Conservation (phyloP, 35 echinoderm and acorn worm species). For the Ophiothrix spiculata region DNA sequence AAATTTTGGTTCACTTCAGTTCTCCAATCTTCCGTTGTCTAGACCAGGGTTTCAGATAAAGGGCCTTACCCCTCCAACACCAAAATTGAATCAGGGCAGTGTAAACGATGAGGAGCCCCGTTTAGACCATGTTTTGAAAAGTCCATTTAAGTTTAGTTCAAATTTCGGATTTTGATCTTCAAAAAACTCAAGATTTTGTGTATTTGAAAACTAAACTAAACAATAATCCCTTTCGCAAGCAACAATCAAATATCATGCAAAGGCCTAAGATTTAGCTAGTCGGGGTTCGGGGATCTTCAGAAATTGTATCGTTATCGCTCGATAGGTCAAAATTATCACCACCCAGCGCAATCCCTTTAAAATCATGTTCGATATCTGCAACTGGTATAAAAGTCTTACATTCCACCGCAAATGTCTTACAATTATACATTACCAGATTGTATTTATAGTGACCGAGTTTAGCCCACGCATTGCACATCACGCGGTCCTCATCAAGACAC, state of each 20-base stretch:
- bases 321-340: background rate
- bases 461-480: constrained; percentile 5
- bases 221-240: no score
- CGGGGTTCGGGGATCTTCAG: background rate
- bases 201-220: background rate
- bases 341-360: background rate
- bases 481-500: background rate
- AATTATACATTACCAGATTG: constrained; percentile 34
- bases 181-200: background rate
- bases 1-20: no score
- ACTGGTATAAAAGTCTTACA: background rate
- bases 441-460: constrained; percentile 13
- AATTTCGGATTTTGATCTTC: background rate
- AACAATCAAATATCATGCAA: no score
- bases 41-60: no score
- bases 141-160: no score
- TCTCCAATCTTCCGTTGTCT: no score
- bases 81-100: no score
- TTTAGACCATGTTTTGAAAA: no score
- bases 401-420: constrained; percentile 35
- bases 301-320: background rate
- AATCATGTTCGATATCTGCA: background rate
- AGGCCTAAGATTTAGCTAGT: no score
- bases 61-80: no score
- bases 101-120: no score